Evolutionary conservation across 2,888 invertebrate genomes (phyloP).

Genomic region (Drosophila infuscata): DNA sequence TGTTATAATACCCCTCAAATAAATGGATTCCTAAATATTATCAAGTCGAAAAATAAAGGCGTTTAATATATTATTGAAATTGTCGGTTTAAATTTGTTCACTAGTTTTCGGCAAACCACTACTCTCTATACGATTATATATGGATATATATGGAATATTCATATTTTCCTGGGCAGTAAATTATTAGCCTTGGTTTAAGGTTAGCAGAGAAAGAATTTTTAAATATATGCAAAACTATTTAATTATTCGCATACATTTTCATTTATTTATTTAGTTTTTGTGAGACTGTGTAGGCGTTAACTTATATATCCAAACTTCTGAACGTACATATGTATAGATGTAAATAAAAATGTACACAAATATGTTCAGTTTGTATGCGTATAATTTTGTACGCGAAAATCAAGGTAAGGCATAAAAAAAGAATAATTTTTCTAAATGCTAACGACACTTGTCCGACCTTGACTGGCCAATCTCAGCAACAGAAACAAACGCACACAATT

Average conservation of each 20-base stretch:
- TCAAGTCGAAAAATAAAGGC: not conserved
- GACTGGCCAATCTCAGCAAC: slow-evolving; percentile 54
- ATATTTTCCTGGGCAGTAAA: not conserved
- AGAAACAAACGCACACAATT: slow-evolving; percentile 28
- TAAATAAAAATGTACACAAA: slow-evolving; percentile 26
- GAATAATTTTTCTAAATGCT: slow-evolving; percentile 46
- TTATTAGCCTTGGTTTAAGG: slow-evolving; percentile 4
- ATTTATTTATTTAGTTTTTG: slow-evolving; percentile 15
- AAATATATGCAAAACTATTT: not conserved
- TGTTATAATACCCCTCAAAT: not conserved
- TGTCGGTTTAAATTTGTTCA: not conserved
- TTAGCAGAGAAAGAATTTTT: not conserved
- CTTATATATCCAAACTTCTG: slow-evolving; percentile 28
- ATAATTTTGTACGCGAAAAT: slow-evolving; percentile 66
- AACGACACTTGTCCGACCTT: slow-evolving; percentile 61
- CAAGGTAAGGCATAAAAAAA: slow-evolving; percentile 76
- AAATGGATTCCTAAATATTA: not conserved
- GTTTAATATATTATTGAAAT: not conserved
- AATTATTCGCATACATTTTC: not conserved
- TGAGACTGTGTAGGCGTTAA: slow-evolving; percentile 13
- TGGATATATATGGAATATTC: not conserved
- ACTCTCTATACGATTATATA: not conserved
- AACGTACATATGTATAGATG: slow-evolving; percentile 10
- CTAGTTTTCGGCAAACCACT: not conserved
- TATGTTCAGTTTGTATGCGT: slow-evolving; percentile 21